Conservation (phyloP, 2,113 vertebrate species). For the Rhinogobius similis region DNA sequence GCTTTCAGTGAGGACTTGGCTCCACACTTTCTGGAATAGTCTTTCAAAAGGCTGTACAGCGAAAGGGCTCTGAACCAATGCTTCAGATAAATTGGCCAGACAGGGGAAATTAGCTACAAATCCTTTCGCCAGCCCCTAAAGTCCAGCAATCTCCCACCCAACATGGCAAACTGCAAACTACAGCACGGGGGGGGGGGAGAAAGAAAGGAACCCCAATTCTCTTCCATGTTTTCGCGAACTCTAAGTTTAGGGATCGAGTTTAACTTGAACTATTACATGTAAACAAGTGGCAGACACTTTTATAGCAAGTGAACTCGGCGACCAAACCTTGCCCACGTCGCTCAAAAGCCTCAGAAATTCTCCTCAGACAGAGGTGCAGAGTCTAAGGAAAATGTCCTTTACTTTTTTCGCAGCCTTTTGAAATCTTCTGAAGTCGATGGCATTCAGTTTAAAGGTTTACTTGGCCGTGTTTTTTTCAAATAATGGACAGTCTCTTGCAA, state of each 20-base stretch:
- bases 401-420: neutral
- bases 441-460: neutral
- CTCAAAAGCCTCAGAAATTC: neutral
- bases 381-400: neutral
- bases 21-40: slow-evolving; percentile 31
- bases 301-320: slow-evolving; percentile 4
- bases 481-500: neutral
- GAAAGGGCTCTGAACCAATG: slow-evolving; percentile 48
- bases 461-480: neutral
- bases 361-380: neutral
- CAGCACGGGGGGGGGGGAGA: slow-evolving; percentile 21
- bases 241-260: neutral
- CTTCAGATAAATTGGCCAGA: slow-evolving; percentile 24
- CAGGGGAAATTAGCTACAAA: slow-evolving; percentile 51
- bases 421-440: neutral
- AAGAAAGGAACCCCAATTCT: neutral
- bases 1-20: slow-evolving; percentile 45
- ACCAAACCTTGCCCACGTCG: neutral
- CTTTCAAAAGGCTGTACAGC: slow-evolving; percentile 43
- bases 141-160: slow-evolving; percentile 1
- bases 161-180: slow-evolving; percentile 14
- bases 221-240: neutral
- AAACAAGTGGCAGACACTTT: neutral
- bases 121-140: slow-evolving; percentile 26
- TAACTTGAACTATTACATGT: no score